phyloP scores from a whole-genome alignment of 2,113 vertebrate genomes.

The Epinephelus lanceolatus region DNA sequence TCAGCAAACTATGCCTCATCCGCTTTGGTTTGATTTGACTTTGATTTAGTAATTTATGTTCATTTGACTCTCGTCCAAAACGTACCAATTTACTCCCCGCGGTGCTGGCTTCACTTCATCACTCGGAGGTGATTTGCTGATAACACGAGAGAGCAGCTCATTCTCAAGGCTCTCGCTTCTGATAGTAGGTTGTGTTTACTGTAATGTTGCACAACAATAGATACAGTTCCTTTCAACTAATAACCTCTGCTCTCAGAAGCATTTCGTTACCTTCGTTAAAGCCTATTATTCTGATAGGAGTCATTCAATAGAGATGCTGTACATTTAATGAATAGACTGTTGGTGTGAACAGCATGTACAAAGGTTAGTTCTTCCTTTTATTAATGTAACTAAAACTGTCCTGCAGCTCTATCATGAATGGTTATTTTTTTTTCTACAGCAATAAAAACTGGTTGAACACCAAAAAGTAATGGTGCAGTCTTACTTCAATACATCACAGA shows the following conservation, averaged over 20 bases:
- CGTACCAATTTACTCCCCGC: slow-evolving; percentile 35
- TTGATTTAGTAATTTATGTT: slow-evolving; percentile 57
- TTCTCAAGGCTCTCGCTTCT: slow-evolving; percentile 43
- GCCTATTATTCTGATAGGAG: slow-evolving; percentile 22
- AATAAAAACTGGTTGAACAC: not conserved
- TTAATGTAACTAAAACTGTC: not conserved
- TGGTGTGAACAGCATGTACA: not conserved
- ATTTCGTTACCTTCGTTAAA: slow-evolving; percentile 31
- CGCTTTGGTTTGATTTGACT: slow-evolving; percentile 57
- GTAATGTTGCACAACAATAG: slow-evolving; percentile 36
- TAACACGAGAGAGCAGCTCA: slow-evolving; percentile 10
- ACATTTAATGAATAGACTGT: not conserved
- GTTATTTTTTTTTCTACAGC: not conserved
- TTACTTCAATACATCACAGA: slow-evolving; percentile 26
- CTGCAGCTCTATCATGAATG: not conserved
- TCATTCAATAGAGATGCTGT: slow-evolving; percentile 14
- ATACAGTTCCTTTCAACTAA: slow-evolving; percentile 24
- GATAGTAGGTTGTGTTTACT: slow-evolving; percentile 15
- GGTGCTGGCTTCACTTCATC: slow-evolving; percentile 42
- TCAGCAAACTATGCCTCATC: slow-evolving; percentile 55
- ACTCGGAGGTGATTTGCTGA: slow-evolving; percentile 37
- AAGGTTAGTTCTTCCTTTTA: not conserved
- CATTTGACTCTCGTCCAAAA: slow-evolving; percentile 55
- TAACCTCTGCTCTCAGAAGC: slow-evolving; percentile 20
- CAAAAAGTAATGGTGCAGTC: not conserved